phyloP scores from a whole-genome alignment of 2,888 invertebrate genomes.

The Chorisops tibialis region DNA sequence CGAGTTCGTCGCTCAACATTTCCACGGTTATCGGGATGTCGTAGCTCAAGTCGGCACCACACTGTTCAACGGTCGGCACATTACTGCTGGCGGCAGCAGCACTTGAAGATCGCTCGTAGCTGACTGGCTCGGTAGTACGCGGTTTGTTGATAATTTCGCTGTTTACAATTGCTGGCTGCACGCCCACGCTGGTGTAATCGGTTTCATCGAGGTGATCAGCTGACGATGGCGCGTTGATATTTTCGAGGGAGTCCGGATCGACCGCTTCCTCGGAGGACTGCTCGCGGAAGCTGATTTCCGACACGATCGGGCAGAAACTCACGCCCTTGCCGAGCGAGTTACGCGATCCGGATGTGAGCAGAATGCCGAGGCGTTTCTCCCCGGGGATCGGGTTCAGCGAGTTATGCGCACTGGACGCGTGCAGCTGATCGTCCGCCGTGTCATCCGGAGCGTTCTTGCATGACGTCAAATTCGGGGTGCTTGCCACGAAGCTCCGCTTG shows the following conservation, averaged over 20 bases:
- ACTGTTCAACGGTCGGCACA: slow-evolving; percentile 31
- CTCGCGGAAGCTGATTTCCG: slow-evolving; percentile 76
- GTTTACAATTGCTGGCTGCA: slow-evolving; percentile 14
- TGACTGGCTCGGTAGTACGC: neutral
- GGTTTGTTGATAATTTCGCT: slow-evolving; percentile 24
- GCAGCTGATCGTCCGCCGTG: slow-evolving; percentile 54
- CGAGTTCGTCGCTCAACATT: slow-evolving; percentile 13
- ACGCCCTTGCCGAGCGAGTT: slow-evolving; percentile 59
- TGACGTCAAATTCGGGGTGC: slow-evolving; percentile 62
- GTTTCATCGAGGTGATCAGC: neutral
- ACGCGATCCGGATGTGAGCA: slow-evolving; percentile 44
- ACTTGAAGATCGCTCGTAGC: neutral
- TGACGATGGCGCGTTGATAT: neutral
- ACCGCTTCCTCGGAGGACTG: slow-evolving; percentile 53
- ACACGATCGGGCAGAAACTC: slow-evolving; percentile 75
- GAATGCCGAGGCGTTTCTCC: slow-evolving; percentile 52
- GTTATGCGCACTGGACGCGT: slow-evolving; percentile 57
- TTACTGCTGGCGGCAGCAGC: slow-evolving; percentile 21
- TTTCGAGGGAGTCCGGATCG: slow-evolving; percentile 27
- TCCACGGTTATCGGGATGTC: slow-evolving; percentile 23
- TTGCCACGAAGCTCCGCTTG: slow-evolving; percentile 50
- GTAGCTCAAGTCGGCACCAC: slow-evolving; percentile 27
- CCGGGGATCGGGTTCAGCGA: slow-evolving; percentile 56
- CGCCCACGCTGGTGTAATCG: neutral
- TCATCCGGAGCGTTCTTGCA: slow-evolving; percentile 41